Base-by-base conservation (phyloP, 2,113 vertebrate genomes). In the Odocoileus hemionus region DNA sequence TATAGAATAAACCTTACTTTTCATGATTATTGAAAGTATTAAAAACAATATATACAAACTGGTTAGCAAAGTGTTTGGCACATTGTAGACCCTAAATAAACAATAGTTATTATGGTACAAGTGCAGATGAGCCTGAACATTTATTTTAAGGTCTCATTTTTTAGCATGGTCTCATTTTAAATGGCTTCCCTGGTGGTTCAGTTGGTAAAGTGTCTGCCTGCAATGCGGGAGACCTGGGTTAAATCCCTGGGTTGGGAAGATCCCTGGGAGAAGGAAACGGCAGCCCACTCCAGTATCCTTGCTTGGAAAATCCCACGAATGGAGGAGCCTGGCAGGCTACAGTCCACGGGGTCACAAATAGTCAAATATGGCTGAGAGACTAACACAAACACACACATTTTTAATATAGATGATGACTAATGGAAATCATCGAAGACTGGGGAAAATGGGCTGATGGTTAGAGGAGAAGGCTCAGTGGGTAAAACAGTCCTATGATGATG, bases 1-100 rank as follows among this genome's bases (percentile, higher is more conserved):
- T 94, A 57, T 57, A 78, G 16, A 95, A 64, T 57, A 84, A 91
- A 10, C 25, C 54, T 89, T 82, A 86, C n/a, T 95, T 94, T 67
- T 30, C 33, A 50, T 23, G 36, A 12, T 61, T 89, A 25, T 16
- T 39, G 26, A 92, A 74, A 82, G n/a, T 43, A 64, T 86, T 86
- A 85, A 85, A 95, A 89, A 85, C 55, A 13, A 83, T 61, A 39
- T 39, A 28, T 60, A 8, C n/a, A 78, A 78, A 26, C 54, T 58
- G 12, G 39, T 45, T 83, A 94, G 14, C 17, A 67, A 90, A 55
- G 23, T 92, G 7, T 57, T 83, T 90, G 47, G 50, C 52, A 26
- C 15, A 83, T 19, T 30, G n/a, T 26, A 89, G 33, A 61, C 83
- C 21, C 4, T 84, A 74, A 90, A 54, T 83, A 85, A 78, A 11